Conservation (phyloP, 2,888 invertebrate genomes). For the Slavum lentiscoides region DNA sequence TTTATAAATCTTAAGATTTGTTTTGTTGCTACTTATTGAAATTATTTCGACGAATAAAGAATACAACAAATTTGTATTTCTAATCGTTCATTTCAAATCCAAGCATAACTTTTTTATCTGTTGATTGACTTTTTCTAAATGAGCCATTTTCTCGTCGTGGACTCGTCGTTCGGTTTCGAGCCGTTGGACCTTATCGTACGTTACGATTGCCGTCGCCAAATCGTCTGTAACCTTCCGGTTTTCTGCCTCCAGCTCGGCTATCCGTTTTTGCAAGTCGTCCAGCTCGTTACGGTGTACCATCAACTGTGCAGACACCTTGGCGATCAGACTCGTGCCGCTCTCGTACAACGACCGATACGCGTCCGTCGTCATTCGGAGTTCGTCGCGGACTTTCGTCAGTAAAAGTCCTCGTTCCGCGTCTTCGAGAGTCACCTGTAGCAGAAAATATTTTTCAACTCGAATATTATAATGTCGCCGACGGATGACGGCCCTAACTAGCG, state of each 20-base stretch:
- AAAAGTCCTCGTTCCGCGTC: constrained; percentile 95
- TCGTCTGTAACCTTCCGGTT: constrained; percentile 69
- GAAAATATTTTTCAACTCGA: too few species aligned
- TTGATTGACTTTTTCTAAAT: constrained; percentile 89
- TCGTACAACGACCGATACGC: constrained; percentile 96
- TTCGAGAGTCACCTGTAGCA: constrained; percentile 88
- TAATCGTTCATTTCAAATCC: too few species aligned
- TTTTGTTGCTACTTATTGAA: too few species aligned
- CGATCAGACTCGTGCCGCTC: constrained; percentile 95
- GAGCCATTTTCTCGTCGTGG: constrained; percentile 87
- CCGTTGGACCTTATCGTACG: constrained; percentile 80
- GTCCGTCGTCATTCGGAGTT: constrained; percentile 93
- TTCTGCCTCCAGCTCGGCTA: constrained; percentile 71
- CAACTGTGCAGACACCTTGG: constrained; percentile 74
- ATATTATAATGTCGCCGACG: too few species aligned
- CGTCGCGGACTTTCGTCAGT: constrained; percentile 87
- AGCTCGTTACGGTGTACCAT: constrained; percentile 65
- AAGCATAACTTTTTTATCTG: constrained; percentile 65
- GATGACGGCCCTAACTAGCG: too few species aligned
- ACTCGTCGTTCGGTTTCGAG: constrained; percentile 83
- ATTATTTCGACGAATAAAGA: too few species aligned
- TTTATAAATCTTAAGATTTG: too few species aligned
- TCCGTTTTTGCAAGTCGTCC: constrained; percentile 71
- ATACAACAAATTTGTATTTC: too few species aligned
- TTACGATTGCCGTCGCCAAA: constrained; percentile 68